Conservation (phyloP, 2,888 invertebrate genomes). For the Ornithoptera priamus region DNA sequence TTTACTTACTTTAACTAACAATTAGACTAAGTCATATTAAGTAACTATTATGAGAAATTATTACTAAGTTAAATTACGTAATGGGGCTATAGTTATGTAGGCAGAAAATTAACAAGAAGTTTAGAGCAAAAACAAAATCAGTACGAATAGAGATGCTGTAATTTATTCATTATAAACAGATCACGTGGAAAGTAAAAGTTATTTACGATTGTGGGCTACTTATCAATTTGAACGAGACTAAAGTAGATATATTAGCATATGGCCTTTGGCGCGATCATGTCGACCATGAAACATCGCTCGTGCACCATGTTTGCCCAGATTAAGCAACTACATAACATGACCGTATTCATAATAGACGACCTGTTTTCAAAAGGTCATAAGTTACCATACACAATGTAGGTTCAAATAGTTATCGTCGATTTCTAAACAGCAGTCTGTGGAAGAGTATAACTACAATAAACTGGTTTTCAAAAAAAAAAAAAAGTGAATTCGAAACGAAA, state of each 20-base stretch:
- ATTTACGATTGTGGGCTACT: constrained; percentile 50
- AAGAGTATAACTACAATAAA: not conserved
- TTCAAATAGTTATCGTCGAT: not conserved
- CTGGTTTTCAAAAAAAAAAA: too few relatives aligned
- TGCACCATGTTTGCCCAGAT: constrained; percentile 31
- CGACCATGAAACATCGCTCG: constrained; percentile 34
- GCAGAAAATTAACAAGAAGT: not conserved
- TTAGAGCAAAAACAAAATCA: not conserved
- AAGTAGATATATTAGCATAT: constrained; percentile 60
- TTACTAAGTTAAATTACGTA: not conserved
- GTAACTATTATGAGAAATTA: not conserved
- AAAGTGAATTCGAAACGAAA: too few relatives aligned
- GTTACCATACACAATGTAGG: not conserved
- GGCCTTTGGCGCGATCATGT: constrained; percentile 52
- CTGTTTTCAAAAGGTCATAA: constrained; percentile 17
- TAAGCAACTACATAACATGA: constrained; percentile 14
- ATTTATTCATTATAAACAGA: constrained; percentile 30
- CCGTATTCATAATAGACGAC: not conserved
- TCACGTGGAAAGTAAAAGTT: constrained; percentile 56
- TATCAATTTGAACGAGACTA: constrained; percentile 48
- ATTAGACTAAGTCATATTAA: too few relatives aligned
- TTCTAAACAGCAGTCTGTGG: not conserved
- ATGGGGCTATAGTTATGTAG: not conserved
- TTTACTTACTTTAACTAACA: too few relatives aligned
- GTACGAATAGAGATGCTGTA: not conserved